These are phyloP conservation scores for Limnephilus auricula DNA, from an alignment of 2,888 invertebrate genomes.

Conservation along the genomic window DNA sequence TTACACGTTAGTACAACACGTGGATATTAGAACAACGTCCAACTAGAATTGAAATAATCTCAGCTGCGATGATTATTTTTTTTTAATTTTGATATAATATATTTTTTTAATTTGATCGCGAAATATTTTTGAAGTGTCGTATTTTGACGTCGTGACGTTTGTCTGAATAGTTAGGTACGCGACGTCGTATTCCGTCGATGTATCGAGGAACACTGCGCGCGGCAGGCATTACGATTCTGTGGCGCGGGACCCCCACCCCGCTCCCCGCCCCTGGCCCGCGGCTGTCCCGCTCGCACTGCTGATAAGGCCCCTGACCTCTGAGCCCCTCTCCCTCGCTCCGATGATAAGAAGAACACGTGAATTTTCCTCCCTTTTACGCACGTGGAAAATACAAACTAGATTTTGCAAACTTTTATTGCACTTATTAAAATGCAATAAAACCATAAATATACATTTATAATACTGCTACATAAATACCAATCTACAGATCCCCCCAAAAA, in stretches of 20 bases:
- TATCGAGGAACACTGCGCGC: constrained; percentile 64
- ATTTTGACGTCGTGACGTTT: constrained; percentile 50
- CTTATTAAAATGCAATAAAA: not conserved
- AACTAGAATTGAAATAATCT: not conserved
- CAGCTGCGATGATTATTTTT: not conserved
- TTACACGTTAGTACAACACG: constrained; percentile 49
- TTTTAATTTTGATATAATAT: constrained; percentile 65
- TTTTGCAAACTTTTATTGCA: not conserved
- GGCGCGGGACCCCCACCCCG: constrained; percentile 78
- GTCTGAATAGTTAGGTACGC: constrained; percentile 24
- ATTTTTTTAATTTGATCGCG: constrained; percentile 67
- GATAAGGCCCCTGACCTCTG: constrained; percentile 68
- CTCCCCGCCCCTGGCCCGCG: constrained; percentile 69
- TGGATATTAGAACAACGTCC: constrained; percentile 17
- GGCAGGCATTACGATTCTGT: constrained; percentile 74
- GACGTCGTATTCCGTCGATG: constrained; percentile 65
- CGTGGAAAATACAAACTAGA: constrained; percentile 34
- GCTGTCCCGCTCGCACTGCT: constrained; percentile 68
- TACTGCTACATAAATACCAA: not conserved
- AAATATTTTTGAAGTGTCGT: constrained; percentile 44
- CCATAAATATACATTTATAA: not conserved
- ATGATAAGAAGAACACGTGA: constrained; percentile 62
- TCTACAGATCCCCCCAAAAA: not conserved
- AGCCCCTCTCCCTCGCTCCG: constrained; percentile 67
- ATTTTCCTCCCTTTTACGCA: constrained; percentile 60